Conservation (phyloP, 1,140 invertebrate species). For the Drosophila kikkawai region DNA sequence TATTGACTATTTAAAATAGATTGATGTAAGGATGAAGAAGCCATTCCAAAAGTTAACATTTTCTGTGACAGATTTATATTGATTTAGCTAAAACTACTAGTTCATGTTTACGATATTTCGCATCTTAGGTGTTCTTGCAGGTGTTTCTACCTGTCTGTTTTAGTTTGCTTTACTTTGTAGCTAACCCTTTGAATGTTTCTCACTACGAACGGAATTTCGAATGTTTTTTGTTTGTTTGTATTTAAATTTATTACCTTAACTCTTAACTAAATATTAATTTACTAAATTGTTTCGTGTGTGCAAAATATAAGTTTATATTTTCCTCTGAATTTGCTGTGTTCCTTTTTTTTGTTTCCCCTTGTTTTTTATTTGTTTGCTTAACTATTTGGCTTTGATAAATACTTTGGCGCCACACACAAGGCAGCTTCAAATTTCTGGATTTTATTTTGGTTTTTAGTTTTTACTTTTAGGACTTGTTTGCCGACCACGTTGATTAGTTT, state of each 20-base stretch:
- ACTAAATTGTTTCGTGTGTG: conserved; percentile 32
- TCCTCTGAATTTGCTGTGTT: conserved; percentile 24
- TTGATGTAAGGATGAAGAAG: conserved; percentile 21
- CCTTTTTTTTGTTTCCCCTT: conserved; percentile 22
- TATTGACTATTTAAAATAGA: conserved; percentile 35
- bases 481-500: conserved; percentile 61
- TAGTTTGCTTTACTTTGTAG: background rate
- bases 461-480: conserved; percentile 45
- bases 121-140: conserved; percentile 22
- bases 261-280: conserved; percentile 32
- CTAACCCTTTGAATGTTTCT: conserved; percentile 37
- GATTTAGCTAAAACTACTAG: conserved; percentile 21
- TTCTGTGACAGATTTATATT: conserved; percentile 14
- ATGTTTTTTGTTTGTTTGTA: conserved; percentile 56
- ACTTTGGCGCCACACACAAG: conserved; percentile 73
- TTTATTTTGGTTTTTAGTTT: conserved; percentile 29
- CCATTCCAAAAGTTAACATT: conserved; percentile 14
- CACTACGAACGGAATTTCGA: conserved; percentile 70
- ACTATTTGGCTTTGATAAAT: conserved; percentile 84
- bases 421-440: conserved; percentile 61
- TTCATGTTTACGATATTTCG: conserved; percentile 29
- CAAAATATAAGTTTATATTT: conserved; percentile 29
- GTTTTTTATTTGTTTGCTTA: conserved; percentile 56
- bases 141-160: conserved; percentile 10
- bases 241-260: conserved; percentile 29